Conservation (phyloP, 2,888 invertebrate genomes). For the Dryomyza anilis region DNA sequence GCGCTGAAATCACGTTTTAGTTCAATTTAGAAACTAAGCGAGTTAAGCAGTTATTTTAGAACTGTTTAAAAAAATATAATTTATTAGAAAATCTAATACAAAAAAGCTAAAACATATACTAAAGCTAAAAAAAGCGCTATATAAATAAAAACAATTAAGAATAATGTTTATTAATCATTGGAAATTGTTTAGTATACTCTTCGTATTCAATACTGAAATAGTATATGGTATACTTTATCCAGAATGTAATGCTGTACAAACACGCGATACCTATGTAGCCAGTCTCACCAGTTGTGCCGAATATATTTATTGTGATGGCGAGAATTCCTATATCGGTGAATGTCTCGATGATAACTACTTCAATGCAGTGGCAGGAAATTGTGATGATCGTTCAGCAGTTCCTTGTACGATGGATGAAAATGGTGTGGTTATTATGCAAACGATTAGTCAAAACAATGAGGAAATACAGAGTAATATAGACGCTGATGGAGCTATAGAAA, state of each 20-base stretch:
- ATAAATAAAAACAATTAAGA: too few species aligned
- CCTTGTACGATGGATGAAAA: conserved; percentile 9
- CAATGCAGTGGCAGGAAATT: conserved; percentile 38
- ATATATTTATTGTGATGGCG: conserved; percentile 49
- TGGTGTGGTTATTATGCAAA: too few species aligned
- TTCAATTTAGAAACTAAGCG: too few species aligned
- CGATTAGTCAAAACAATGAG: background rate
- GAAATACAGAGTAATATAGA: background rate
- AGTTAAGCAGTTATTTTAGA: too few species aligned
- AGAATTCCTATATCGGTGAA: conserved; percentile 43
- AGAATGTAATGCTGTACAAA: conserved; percentile 35
- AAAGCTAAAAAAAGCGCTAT: too few species aligned
- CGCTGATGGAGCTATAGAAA: background rate
- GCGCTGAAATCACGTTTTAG: too few species aligned
- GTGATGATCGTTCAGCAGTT: conserved; percentile 39
- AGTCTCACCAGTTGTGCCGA: conserved; percentile 43
- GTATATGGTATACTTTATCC: conserved; percentile 11
- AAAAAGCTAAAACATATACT: too few species aligned
- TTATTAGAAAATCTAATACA: too few species aligned
- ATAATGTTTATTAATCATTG: too few species aligned
- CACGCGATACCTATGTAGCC: conserved; percentile 40
- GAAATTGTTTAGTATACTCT: too few species aligned
- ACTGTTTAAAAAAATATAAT: too few species aligned
- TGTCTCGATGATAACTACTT: conserved; percentile 45
- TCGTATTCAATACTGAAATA: too few species aligned